Conservation (phyloP, 23 tunicate species). For the Oikopleura dioica region DNA sequence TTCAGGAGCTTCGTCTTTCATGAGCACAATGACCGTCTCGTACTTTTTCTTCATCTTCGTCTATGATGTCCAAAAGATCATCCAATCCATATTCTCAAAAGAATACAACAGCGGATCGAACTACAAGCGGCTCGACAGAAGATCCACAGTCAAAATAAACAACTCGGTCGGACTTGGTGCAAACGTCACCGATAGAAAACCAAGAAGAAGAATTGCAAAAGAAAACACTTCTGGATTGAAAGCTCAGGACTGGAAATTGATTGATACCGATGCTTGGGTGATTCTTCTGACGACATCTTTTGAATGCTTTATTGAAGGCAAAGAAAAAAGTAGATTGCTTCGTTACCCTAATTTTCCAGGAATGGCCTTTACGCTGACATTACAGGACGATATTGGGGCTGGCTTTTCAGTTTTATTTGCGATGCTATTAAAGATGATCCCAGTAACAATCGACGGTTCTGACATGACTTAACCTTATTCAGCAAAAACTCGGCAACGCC, state of each 20-base stretch:
- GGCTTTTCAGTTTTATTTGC: background rate
- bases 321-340: no score
- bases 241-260: background rate
- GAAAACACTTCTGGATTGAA: no score
- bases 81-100: no score
- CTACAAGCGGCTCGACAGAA: no score
- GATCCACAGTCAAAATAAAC: no score
- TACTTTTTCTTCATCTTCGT: background rate
- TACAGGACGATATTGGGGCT: background rate
- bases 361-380: background rate
- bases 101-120: no score
- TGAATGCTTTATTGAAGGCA: background rate
- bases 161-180: no score
- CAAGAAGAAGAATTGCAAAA: no score
- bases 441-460: no score
- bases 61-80: background rate
- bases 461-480: no score
- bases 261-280: background rate
- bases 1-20: background rate
- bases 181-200: no score
- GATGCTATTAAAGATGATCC: background rate
- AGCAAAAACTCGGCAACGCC: background rate
- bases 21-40: background rate
- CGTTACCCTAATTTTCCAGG: no score
- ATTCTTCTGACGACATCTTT: background rate